Percentiles rank a stretch among this genome's conserved stretches.
Conservation (phyloP, 2,113 vertebrate genomes). For the Polypterus bichir region DNA sequence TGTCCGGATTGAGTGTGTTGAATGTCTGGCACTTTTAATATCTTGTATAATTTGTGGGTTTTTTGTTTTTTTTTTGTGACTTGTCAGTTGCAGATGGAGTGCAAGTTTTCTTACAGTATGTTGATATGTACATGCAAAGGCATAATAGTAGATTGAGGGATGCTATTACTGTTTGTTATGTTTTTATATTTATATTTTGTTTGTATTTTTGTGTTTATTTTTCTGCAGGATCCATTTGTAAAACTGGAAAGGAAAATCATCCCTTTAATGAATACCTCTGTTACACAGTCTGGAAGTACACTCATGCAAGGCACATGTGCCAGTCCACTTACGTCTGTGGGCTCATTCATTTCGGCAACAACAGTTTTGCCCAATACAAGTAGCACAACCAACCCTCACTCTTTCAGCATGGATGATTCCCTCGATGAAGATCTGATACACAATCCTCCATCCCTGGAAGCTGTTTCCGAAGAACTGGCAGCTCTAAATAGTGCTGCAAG, state of each 20-base stretch:
- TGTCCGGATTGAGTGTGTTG: no score
- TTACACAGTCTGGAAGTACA: slow-evolving; percentile 23
- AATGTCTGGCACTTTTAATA: no score
- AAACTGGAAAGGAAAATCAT: slow-evolving; percentile 25
- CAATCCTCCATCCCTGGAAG: slow-evolving; percentile 42
- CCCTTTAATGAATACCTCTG: neutral
- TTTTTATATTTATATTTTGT: neutral
- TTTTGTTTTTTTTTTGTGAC: no score
- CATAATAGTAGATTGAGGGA: no score
- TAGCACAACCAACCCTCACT: slow-evolving; percentile 19
- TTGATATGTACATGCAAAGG: no score
- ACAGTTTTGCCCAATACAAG: slow-evolving; percentile 18
- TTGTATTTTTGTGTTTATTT: slow-evolving; percentile 8
- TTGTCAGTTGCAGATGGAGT: no score
- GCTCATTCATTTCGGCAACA: slow-evolving; percentile 19
- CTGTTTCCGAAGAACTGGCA: slow-evolving; percentile 47
- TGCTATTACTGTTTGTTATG: neutral
- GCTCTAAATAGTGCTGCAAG: slow-evolving; percentile 38
- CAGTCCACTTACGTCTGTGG: slow-evolving; percentile 16
- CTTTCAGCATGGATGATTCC: slow-evolving; percentile 45
- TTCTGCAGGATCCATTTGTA: slow-evolving; percentile 34
- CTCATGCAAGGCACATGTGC: neutral
- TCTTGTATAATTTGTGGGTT: no score
- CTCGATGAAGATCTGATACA: slow-evolving; percentile 43
- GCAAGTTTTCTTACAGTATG: no score